Evolutionary conservation across 92 coral and sea anemone species (phyloP).

Genomic region (Meandrina meandrites): DNA sequence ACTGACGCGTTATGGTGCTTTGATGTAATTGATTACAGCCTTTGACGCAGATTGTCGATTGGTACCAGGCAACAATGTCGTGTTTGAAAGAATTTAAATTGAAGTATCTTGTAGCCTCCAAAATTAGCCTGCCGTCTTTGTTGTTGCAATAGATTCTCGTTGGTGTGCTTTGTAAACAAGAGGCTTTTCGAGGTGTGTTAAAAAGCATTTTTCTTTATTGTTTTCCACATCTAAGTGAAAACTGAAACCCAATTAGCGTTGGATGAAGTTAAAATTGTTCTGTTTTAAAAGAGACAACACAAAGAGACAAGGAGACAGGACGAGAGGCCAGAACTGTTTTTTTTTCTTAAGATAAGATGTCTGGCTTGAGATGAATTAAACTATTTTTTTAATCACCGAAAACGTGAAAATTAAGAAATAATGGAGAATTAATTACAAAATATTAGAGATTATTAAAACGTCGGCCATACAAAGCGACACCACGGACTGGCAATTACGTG

Average conservation of each 20-base stretch:
- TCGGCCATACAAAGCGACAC: background rate
- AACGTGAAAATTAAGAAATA: background rate
- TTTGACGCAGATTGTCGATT: slow-evolving; percentile 18
- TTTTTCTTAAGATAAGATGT: background rate
- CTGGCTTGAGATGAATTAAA: background rate
- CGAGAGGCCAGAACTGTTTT: background rate
- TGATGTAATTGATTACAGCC: background rate
- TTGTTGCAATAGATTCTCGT: slow-evolving; percentile 2
- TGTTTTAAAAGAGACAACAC: background rate
- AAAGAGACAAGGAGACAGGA: background rate
- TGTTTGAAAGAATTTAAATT: slow-evolving; percentile 26
- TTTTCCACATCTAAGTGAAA: background rate
- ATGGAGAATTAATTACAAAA: background rate
- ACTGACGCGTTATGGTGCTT: background rate
- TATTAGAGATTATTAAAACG: background rate
- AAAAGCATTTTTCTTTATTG: slow-evolving; percentile 15
- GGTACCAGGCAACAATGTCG: slow-evolving; percentile 12
- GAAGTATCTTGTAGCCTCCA: background rate
- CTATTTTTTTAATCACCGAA: background rate
- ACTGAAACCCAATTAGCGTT: slow-evolving; percentile 6
- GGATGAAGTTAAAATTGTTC: background rate
- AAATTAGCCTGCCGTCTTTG: slow-evolving; percentile 18
- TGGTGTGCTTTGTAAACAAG: slow-evolving; percentile 5
- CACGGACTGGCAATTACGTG: background rate
- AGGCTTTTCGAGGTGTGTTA: background rate